Evolutionary conservation across 2,797 vertebrate genomes (phyloP).

Genomic region (Dermochelys coriacea): DNA sequence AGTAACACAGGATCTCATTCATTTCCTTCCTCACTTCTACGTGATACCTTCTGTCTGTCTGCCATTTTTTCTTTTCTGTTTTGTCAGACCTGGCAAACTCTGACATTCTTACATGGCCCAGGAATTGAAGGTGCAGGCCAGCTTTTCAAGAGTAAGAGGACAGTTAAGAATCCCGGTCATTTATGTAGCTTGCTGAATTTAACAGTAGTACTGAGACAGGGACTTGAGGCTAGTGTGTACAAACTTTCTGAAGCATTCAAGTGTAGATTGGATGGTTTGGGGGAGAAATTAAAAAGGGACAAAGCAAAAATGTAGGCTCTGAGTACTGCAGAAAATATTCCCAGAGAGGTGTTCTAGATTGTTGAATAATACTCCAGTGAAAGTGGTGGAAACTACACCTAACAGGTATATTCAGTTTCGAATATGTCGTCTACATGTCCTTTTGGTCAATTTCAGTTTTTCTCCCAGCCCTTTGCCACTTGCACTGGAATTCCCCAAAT

Average conservation of each 20-base stretch:
- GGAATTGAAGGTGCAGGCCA: neutral
- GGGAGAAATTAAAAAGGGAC: neutral
- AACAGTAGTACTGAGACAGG: neutral
- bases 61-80: neutral
- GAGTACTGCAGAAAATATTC: neutral
- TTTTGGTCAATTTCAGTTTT: rapidly evolving
- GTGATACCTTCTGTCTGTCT: neutral
- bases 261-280: neutral
- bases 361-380: neutral
- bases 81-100: neutral
- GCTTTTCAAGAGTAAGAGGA: neutral
- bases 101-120: neutral
- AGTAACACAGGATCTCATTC: neutral
- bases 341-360: neutral
- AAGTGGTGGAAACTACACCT: neutral
- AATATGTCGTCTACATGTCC: neutral
- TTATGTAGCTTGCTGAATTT: neutral
- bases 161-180: neutral
- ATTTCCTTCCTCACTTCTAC: neutral
- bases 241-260: neutral
- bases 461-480: neutral
- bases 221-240: neutral
- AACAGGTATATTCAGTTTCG: neutral
- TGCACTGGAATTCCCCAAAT: neutral
- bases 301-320: neutral